These are phyloP conservation scores for Zaprionus taronus DNA, from an alignment of 1,140 invertebrate genomes.

Conservation along the genomic window DNA sequence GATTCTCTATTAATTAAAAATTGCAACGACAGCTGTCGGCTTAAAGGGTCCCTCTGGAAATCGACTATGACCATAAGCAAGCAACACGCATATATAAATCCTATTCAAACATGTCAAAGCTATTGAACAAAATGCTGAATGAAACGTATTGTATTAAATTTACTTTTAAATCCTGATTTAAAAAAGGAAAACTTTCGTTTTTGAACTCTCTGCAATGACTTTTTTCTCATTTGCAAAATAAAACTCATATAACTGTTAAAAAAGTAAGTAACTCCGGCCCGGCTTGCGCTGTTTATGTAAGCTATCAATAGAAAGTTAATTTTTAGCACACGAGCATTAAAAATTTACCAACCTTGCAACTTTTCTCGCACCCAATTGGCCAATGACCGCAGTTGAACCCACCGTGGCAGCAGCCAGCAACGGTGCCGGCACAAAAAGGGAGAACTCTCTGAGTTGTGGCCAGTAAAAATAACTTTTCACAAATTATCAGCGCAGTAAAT, in stretches of 20 bases:
- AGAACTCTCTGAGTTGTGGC: background rate
- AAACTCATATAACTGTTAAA: background rate
- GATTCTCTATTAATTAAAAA: constrained; percentile 36
- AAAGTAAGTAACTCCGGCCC: background rate
- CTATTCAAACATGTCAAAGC: background rate
- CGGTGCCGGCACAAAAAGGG: background rate
- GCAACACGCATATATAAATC: constrained; percentile 3
- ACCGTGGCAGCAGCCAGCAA: background rate
- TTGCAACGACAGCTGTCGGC: constrained; percentile 10
- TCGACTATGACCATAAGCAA: background rate
- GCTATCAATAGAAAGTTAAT: constrained; percentile 24
- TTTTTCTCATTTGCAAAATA: background rate
- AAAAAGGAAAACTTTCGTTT: background rate
- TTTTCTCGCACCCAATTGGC: constrained; percentile 37
- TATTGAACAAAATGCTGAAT: background rate
- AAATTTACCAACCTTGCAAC: constrained; percentile 23
- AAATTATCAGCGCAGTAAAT: constrained; percentile 75
- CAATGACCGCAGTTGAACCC: constrained; percentile 35
- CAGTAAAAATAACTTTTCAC: constrained; percentile 59
- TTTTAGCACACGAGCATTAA: constrained; percentile 10
- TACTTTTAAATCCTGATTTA: no score
- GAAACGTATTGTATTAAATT: background rate
- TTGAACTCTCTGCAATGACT: background rate
- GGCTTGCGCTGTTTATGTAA: background rate
- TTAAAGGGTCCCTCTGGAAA: background rate